Evolutionary conservation across 2,888 invertebrate genomes (phyloP).

Genomic region (Hydroisotoma schaefferi): DNA sequence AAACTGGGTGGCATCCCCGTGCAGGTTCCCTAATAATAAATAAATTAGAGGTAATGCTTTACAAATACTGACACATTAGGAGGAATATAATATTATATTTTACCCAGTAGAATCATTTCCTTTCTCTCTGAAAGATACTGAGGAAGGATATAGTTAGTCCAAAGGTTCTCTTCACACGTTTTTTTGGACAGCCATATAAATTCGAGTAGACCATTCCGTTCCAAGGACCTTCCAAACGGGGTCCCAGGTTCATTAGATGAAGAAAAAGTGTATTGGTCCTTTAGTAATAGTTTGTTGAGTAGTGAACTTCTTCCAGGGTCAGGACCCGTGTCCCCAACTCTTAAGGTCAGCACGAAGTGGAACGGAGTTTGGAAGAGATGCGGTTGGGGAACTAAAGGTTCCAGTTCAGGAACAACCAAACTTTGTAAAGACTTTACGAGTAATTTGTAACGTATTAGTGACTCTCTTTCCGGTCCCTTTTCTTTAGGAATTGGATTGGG

Average conservation of each 20-base stretch:
- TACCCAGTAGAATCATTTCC: conserved; percentile 1
- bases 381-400: conserved; percentile 4
- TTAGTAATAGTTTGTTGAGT: not conserved
- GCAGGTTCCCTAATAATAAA: conserved; percentile 4
- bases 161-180: conserved; percentile 7
- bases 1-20: conserved; percentile 1
- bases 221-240: not conserved
- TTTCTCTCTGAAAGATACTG: not conserved
- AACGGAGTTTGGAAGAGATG: conserved; percentile 5
- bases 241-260: conserved; percentile 1
- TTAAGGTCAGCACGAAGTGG: conserved; percentile 1
- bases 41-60: no score
- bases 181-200: conserved; percentile 12
- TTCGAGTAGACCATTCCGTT: conserved; percentile 10
- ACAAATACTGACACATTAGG: no score
- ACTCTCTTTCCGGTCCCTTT: no score
- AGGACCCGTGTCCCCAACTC: not conserved
- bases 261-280: not conserved
- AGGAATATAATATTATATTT: no score
- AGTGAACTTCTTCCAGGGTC: not conserved
- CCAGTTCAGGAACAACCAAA: conserved; percentile 4
- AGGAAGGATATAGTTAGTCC: not conserved
- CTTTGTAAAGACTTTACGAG: not conserved
- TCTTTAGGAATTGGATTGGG: no score
- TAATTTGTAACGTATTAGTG: no score